Base-by-base conservation (phyloP, 1,140 invertebrate species). In the Drosophila miranda region DNA sequence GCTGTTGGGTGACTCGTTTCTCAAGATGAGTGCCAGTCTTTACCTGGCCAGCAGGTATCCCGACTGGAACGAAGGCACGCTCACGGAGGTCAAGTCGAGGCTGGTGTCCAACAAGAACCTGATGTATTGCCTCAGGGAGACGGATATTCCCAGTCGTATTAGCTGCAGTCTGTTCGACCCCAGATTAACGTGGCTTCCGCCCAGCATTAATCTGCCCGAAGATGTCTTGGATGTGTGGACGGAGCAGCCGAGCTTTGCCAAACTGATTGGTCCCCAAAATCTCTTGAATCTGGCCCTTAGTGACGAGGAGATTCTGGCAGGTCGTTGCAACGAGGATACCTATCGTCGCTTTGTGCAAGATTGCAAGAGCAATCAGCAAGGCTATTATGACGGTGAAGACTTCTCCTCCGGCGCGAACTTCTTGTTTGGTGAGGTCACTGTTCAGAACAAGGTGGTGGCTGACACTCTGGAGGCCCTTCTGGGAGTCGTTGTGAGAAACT, bases 1-100 rank as follows among this genome's bases (percentile, higher is more conserved):
- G 91, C 96, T 95, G 0, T 92, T 98, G 14, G 97, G 97, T 0
- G 97, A 99, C 91, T 95, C 96, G 0, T 98, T 97, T 84, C 92
- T 98, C 0, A 99, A 98, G 91, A 95, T 96, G 73, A 94, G 94
- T 3, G 92, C 93, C 9, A 95, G 95, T 7, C 84, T 97, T 0
- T 96, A 94, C 82, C 89, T 98, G 9, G 95, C 94, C 79, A 93
- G 94, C 64, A 93, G 92, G 50, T 97, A 94, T 91, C 93, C 94
- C 0, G 89, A 90, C 0, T 93, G 93, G 58, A 93, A 94, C 67
- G 97, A 98, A 91, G 97, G 97, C 0, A 92, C 93, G 59, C 92
- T 98, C 1, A 96, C 96, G 0, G 90, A 92, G 51, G 89, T 98
- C 1, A 96, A 98, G 80, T 93, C 94, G 6, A 93, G 94, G 79